phyloP scores from a whole-genome alignment of 2,113 vertebrate genomes.

The Dasyprocta punctata region DNA sequence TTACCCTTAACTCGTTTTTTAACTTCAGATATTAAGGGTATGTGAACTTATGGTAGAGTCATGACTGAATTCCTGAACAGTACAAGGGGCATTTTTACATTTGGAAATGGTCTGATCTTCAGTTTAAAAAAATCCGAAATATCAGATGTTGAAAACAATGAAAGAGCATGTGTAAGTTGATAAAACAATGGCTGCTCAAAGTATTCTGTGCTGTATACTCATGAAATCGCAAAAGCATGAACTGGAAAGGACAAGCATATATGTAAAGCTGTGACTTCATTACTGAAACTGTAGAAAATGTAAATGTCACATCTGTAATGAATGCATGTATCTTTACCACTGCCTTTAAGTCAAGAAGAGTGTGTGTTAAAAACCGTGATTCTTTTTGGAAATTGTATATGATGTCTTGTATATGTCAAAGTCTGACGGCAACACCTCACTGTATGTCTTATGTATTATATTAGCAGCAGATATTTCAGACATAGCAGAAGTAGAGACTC shows the following conservation, averaged over 20 bases:
- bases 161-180: not conserved
- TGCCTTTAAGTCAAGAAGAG: slow-evolving; percentile 53
- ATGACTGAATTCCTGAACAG: slow-evolving; percentile 16
- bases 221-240: slow-evolving; percentile 29
- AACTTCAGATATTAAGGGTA: not conserved
- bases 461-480: slow-evolving; percentile 70
- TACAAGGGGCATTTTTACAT: slow-evolving; percentile 27
- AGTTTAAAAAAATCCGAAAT: not conserved
- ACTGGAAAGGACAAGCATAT: not conserved
- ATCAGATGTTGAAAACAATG: slow-evolving; percentile 47
- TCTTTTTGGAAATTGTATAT: not conserved
- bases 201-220: not conserved
- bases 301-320: slow-evolving; percentile 5
- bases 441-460: slow-evolving; percentile 66
- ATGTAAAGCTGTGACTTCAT: not conserved
- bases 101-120: slow-evolving; percentile 25
- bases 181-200: slow-evolving; percentile 42
- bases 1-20: slow-evolving; percentile 46
- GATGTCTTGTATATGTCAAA: slow-evolving; percentile 40
- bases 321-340: not conserved
- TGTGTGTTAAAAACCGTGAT: slow-evolving; percentile 48
- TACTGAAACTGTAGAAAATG: slow-evolving; percentile 57
- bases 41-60: not conserved
- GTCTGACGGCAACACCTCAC: slow-evolving; percentile 20
- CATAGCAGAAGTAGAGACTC: slow-evolving; percentile 65